phyloP scores from a whole-genome alignment of 2,888 invertebrate species.

The Calliphora vomitoria region DNA sequence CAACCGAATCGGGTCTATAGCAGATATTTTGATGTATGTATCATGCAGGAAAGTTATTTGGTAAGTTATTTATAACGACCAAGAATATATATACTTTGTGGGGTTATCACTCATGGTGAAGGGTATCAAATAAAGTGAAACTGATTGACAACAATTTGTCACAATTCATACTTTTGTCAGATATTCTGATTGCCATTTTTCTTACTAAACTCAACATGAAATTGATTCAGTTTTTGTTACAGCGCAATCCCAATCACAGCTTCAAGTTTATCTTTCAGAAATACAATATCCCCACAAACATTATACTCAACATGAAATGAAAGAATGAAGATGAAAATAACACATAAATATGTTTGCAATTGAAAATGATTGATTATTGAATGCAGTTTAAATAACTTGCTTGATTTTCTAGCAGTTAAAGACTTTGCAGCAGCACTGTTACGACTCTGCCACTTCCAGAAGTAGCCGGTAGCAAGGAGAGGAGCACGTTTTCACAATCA shows the following conservation, averaged over 20 bases:
- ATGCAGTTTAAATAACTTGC: conserved; percentile 20
- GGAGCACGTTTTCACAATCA: conserved; percentile 31
- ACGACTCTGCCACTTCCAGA: neutral
- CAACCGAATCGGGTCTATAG: no score
- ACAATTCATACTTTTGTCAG: conserved; percentile 46
- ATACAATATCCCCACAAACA: neutral
- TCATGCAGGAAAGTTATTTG: no score
- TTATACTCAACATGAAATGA: neutral
- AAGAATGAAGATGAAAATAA: neutral
- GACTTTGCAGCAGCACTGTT: no score
- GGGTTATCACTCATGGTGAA: no score
- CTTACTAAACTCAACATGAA: neutral
- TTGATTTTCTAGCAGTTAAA: neutral
- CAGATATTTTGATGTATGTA: no score
- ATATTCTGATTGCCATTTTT: conserved; percentile 39
- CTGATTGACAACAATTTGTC: conserved; percentile 24
- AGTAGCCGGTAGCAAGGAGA: neutral
- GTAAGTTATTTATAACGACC: no score
- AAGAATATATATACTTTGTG: no score
- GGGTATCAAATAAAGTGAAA: no score
- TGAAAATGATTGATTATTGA: conserved; percentile 61
- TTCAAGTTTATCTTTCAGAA: neutral
- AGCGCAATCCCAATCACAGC: neutral
- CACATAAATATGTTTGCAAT: conserved; percentile 46
- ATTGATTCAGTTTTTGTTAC: conserved; percentile 37